These are phyloP conservation scores for Acanthoscelides obtectus DNA, from an alignment of 2,888 invertebrate species.

Conservation along the genomic window DNA sequence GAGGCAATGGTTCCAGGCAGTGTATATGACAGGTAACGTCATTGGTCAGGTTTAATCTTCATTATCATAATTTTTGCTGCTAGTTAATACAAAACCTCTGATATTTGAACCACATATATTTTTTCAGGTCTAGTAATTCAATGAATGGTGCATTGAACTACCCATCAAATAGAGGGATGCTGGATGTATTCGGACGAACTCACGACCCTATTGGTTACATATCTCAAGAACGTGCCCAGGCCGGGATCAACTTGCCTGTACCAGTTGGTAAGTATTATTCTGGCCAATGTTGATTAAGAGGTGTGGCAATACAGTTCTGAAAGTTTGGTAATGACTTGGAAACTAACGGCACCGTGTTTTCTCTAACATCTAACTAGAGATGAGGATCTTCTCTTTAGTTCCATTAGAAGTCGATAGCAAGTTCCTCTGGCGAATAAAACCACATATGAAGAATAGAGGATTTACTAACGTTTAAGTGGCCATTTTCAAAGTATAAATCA, in stretches of 20 bases:
- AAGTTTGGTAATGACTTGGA: no score
- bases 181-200: constrained; percentile 63
- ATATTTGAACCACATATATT: constrained; percentile 4
- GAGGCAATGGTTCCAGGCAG: constrained; percentile 93
- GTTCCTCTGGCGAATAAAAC: no score
- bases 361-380: no score
- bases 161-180: constrained; percentile 32
- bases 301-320: no score
- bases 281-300: no score
- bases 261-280: constrained; percentile 54
- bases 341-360: no score
- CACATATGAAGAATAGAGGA: no score
- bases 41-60: not conserved
- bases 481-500: no score
- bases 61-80: constrained; percentile 1
- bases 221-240: constrained; percentile 75
- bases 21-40: constrained; percentile 79
- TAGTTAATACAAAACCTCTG: no score
- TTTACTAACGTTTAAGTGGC: no score
- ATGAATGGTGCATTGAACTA: constrained; percentile 31
- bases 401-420: no score
- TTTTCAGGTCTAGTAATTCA: not conserved
- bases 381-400: no score
- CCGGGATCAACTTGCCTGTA: constrained; percentile 80
- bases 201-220: constrained; percentile 94